Evolutionary conservation across 2,888 invertebrate genomes (phyloP).

Genomic region (Hirtodrosophila cameraria): DNA sequence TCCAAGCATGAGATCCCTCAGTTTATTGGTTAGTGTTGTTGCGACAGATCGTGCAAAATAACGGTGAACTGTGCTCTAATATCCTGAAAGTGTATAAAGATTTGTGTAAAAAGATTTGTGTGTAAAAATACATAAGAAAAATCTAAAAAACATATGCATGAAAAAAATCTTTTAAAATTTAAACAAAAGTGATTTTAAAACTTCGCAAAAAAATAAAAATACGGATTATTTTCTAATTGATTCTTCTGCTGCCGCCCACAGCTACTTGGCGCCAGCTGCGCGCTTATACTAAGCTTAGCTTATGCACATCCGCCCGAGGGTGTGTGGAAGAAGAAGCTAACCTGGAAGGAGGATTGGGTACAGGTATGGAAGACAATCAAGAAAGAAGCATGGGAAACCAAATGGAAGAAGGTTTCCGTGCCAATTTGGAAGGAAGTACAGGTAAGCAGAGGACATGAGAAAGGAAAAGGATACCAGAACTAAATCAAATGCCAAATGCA

Average conservation of each 20-base stretch:
- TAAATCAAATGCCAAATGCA: conserved; percentile 80
- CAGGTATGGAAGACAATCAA: conserved; percentile 90
- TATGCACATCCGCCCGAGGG: conserved; percentile 86
- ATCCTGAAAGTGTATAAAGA: conserved; percentile 12
- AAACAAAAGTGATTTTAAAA: conserved; percentile 12
- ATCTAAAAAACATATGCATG: neutral
- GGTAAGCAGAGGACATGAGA: conserved; percentile 36
- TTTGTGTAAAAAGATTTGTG: neutral
- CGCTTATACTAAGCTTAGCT: conserved; percentile 80
- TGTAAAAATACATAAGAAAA: conserved; percentile 1
- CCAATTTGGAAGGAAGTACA: conserved; percentile 90
- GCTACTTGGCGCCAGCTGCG: conserved; percentile 82
- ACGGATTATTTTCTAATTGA: conserved; percentile 18
- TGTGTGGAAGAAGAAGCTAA: conserved; percentile 92
- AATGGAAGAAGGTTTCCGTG: conserved; percentile 90
- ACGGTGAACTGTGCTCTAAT: conserved; percentile 7
- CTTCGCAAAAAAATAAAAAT: conserved; percentile 3
- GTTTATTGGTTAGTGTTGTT: conserved; percentile 84
- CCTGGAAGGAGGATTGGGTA: conserved; percentile 92
- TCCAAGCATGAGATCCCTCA: conserved; percentile 84
- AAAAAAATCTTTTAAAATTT: neutral
- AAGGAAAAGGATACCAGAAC: neutral
- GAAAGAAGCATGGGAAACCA: conserved; percentile 90
- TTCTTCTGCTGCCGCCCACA: conserved; percentile 51
- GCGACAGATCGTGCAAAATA: conserved; percentile 6